Base-by-base conservation (phyloP, 2,888 invertebrate species). In the Agrochola macilenta region DNA sequence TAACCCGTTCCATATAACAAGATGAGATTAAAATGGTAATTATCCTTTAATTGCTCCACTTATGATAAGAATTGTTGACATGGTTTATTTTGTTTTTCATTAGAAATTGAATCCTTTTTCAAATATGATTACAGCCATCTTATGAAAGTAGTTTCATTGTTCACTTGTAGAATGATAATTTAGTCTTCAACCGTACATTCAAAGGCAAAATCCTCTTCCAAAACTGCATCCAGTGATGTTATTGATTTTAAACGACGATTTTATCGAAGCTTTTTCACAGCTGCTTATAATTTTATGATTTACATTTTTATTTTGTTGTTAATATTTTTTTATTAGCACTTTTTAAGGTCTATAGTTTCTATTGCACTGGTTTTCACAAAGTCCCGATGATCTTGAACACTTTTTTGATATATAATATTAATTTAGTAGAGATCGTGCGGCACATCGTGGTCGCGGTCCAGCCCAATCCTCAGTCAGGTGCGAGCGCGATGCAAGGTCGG, bases 381-480 rank as follows among this genome's bases (percentile, higher is more conserved):
- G 88, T 88, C 79, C 78, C 69, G 78, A 64, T 76, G 84, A 78
- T 88, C 89, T 88, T 88, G 88, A 85, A 76, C 87, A 85, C 87
- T 80, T 77, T 74, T 87, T 85, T 69, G 71, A 63, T 76, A 61
- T 72, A 76, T 58, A 75, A 30, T 72, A 66, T 20, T 74, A 52
- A 74, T 85, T 84, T 65, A 79, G 75, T 66, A 54, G 84, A 46
- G 74, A 79, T 74, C 74, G 79, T 83, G 85, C 85, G 75, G 72
- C 81, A 78, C 83, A 84, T 86, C 81, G 89, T 82, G 87, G 91
- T 91, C 92, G 91, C 84, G 87, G 93, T 92, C 97, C 97, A 97
- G 97, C 97, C 97, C 97, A 97, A 97, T 95, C 97, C 97, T 97
- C 96, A 97, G 97, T 96, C 96, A 93, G 96, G 96, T 85, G 95